Evolutionary conservation across 2,888 invertebrate genomes (phyloP).

Genomic region (Hartigia nigra): DNA sequence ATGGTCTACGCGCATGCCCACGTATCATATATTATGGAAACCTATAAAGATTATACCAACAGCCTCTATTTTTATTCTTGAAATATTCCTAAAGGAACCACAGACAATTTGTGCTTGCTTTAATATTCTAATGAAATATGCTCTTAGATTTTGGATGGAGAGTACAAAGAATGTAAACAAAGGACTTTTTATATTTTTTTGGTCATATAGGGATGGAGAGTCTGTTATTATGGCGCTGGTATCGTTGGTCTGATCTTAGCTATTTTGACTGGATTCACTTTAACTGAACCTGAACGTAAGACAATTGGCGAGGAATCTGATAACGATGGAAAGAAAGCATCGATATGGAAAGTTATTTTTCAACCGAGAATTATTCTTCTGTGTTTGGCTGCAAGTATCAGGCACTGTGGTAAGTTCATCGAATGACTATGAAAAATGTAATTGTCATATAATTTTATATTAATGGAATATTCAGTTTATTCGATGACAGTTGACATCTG

Average conservation of each 20-base stretch:
- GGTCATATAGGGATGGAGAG: slow-evolving; percentile 85
- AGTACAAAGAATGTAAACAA: too few species aligned
- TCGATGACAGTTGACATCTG: background rate
- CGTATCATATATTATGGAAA: background rate
- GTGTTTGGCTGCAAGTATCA: slow-evolving; percentile 87
- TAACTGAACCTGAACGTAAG: slow-evolving; percentile 81
- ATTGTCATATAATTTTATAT: background rate
- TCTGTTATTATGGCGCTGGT: slow-evolving; percentile 85
- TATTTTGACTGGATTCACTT: slow-evolving; percentile 77
- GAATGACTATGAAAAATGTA: background rate
- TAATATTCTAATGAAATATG: background rate
- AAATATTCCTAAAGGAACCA: background rate
- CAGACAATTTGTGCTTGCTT: background rate
- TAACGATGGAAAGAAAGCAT: slow-evolving; percentile 68
- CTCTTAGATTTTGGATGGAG: background rate
- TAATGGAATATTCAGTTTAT: background rate
- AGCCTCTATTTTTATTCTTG: background rate
- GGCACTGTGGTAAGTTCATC: slow-evolving; percentile 78
- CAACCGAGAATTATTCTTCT: slow-evolving; percentile 84
- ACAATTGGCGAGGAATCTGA: slow-evolving; percentile 77
- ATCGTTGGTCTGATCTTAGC: slow-evolving; percentile 80
- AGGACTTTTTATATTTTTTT: slow-evolving; percentile 6
- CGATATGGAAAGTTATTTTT: slow-evolving; percentile 80
- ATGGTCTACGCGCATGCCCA: background rate
- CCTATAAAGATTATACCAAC: background rate